phyloP scores from a whole-genome alignment of 2,113 vertebrate genomes.

The Passer domesticus region DNA sequence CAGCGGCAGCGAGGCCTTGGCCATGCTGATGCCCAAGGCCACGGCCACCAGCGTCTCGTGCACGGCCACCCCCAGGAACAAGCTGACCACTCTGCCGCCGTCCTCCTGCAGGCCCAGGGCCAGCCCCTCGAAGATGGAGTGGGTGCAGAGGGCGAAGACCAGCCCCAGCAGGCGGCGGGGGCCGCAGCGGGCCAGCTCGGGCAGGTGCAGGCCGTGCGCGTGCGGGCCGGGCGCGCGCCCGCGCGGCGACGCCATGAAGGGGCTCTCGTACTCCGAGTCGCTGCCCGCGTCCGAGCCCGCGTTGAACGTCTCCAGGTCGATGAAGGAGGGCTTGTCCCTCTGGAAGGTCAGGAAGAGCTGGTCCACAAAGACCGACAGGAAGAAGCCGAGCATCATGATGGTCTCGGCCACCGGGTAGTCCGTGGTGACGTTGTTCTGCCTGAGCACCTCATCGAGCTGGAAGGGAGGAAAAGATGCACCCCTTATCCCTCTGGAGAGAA shows the following conservation, averaged over 20 bases:
- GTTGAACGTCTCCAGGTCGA: constrained; percentile 93
- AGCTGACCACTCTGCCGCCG: constrained; percentile 72
- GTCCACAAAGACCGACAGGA: constrained; percentile 88
- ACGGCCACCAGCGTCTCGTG: constrained; percentile 88
- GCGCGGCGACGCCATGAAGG: constrained; percentile 74
- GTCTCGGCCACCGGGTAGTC: constrained; percentile 92
- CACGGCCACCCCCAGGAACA: constrained; percentile 87
- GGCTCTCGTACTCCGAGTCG: constrained; percentile 91
- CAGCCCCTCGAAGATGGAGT: constrained; percentile 90
- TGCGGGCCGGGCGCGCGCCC: not conserved
- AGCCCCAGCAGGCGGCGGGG: constrained; percentile 85
- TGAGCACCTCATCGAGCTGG: constrained; percentile 81
- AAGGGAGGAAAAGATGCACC: not conserved
- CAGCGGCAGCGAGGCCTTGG: constrained; percentile 76
- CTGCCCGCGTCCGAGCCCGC: constrained; percentile 87
- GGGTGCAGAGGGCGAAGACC: constrained; percentile 85
- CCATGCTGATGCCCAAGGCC: constrained; percentile 87
- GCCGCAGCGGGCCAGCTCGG: constrained; percentile 73
- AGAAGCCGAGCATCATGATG: constrained; percentile 89
- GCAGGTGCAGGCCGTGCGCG: constrained; percentile 63
- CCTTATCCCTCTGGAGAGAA: not conserved
- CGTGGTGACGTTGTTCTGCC: constrained; percentile 71
- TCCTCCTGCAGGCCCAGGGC: constrained; percentile 92
- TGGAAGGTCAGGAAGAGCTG: constrained; percentile 87
- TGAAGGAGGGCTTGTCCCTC: constrained; percentile 89